A percentile compares a stretch with the other conserved stretches of the same genome.
These are phyloP conservation scores for Diorhabda sublineata DNA, from an alignment of 1,140 invertebrate genomes.

Conservation along the genomic window DNA sequence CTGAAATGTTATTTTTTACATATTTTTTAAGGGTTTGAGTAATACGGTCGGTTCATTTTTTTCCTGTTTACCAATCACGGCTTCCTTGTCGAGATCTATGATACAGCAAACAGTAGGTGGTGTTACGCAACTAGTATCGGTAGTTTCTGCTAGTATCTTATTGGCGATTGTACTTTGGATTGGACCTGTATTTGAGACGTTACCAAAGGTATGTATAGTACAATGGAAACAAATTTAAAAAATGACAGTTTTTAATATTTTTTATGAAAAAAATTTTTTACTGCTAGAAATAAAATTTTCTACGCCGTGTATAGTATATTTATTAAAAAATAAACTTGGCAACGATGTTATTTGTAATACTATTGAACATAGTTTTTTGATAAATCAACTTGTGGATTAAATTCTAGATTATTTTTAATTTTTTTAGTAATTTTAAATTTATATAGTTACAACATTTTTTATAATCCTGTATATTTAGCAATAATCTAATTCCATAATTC, in stretches of 20 bases:
- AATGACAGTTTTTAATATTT: neutral
- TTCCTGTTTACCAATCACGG: conserved; percentile 77
- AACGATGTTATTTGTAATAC: too few relatives aligned
- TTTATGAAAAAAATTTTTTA: too few relatives aligned
- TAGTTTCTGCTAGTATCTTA: conserved; percentile 66
- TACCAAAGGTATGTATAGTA: conserved; percentile 64
- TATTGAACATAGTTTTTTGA: too few relatives aligned
- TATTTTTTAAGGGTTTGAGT: conserved; percentile 59
- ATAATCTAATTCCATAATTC: too few relatives aligned
- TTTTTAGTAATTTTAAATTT: too few relatives aligned
- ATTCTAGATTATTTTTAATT: too few relatives aligned
- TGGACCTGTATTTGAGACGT: conserved; percentile 76
- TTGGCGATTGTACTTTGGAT: conserved; percentile 76
- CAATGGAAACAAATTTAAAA: neutral
- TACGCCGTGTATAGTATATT: too few relatives aligned
- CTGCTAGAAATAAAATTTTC: too few relatives aligned
- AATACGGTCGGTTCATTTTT: conserved; percentile 83
- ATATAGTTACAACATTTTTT: too few relatives aligned
- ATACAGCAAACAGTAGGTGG: conserved; percentile 82
- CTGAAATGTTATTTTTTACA: neutral
- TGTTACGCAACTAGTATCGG: conserved; percentile 71
- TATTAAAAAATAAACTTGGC: too few relatives aligned
- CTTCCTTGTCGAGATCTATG: conserved; percentile 75
- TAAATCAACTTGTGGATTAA: too few relatives aligned
- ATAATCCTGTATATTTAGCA: too few relatives aligned